A percentile compares a stretch with the other conserved stretches of the same genome.
phyloP scores from a whole-genome alignment of 2,797 vertebrate species.

The Sebastes minor region DNA sequence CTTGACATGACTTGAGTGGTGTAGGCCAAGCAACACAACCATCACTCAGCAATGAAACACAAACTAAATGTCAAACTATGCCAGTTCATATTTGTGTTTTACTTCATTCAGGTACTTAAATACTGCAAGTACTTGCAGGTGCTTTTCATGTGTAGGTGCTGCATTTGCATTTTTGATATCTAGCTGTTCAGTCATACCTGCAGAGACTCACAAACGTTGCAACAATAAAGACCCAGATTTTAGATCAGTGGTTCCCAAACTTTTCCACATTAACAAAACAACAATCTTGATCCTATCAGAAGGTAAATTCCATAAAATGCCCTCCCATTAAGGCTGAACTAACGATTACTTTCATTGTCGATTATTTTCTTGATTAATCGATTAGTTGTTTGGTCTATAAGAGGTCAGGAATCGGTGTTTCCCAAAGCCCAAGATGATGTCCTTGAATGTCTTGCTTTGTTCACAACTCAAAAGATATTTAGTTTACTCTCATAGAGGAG shows the following conservation, averaged over 20 bases:
- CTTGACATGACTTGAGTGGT: neutral
- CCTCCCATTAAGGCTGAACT: no score
- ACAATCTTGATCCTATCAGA: no score
- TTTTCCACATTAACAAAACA: rapidly evolving
- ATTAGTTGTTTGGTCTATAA: no score
- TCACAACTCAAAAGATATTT: no score
- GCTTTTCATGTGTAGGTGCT: neutral
- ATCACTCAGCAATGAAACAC: neutral
- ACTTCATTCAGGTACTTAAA: neutral
- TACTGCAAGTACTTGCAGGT: neutral
- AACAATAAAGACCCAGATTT: neutral
- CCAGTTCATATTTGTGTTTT: no score
- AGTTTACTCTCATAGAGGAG: no score
- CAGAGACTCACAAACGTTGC: neutral
- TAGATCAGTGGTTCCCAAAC: no score
- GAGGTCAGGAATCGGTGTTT: rapidly evolving
- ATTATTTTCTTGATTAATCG: no score
- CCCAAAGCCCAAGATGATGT: rapidly evolving
- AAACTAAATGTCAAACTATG: neutral
- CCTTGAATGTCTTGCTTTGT: rapidly evolving
- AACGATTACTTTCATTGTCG: no score
- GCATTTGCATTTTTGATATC: neutral
- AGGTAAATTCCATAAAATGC: no score
- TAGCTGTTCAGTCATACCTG: neutral
- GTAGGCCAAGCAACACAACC: neutral